Evolutionary conservation across 2,888 invertebrate genomes (phyloP).

Genomic region (Drosophila suboccidentalis): DNA sequence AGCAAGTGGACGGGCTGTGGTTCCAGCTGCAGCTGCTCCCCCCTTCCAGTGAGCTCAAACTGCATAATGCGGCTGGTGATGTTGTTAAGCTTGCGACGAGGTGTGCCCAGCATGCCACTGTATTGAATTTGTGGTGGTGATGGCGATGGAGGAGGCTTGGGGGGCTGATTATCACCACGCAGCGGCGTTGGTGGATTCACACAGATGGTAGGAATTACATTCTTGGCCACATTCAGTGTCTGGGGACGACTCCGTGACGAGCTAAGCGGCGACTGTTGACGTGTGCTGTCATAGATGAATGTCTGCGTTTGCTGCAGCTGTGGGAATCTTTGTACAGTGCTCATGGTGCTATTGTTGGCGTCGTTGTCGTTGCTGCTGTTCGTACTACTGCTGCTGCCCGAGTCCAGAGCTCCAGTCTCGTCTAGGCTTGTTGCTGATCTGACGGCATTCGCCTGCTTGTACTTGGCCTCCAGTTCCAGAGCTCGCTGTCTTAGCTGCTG

Average conservation of each 20-base stretch:
- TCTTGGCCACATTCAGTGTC: slow-evolving; percentile 9
- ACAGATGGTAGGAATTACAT: slow-evolving; percentile 76
- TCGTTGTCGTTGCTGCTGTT: slow-evolving; percentile 3
- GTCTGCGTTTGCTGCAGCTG: slow-evolving; percentile 81
- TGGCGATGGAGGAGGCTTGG: slow-evolving; percentile 4
- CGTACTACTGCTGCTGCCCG: slow-evolving; percentile 5
- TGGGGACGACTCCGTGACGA: slow-evolving; percentile 54
- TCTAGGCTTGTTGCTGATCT: slow-evolving; percentile 9
- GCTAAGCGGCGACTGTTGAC: not conserved
- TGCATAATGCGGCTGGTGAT: slow-evolving; percentile 49
- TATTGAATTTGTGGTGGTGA: not conserved
- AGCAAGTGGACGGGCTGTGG: slow-evolving; percentile 8
- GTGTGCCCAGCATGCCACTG: slow-evolving; percentile 8
- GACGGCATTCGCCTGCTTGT: slow-evolving; percentile 32
- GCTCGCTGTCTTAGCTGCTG: slow-evolving; percentile 75
- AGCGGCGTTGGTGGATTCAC: slow-evolving; percentile 83
- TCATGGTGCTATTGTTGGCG: slow-evolving; percentile 21
- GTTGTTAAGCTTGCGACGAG: slow-evolving; percentile 43
- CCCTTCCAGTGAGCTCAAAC: slow-evolving; percentile 42
- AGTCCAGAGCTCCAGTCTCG: not conserved
- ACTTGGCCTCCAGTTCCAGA: slow-evolving; percentile 67
- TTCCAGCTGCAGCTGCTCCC: not conserved
- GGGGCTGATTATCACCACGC: slow-evolving; percentile 9
- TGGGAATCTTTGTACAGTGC: slow-evolving; percentile 44
- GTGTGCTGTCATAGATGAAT: slow-evolving; percentile 81